Percentiles rank a stretch among this genome's conserved stretches.
phyloP scores from a whole-genome alignment of 1,140 invertebrate species.

The Goniozus legneri region DNA sequence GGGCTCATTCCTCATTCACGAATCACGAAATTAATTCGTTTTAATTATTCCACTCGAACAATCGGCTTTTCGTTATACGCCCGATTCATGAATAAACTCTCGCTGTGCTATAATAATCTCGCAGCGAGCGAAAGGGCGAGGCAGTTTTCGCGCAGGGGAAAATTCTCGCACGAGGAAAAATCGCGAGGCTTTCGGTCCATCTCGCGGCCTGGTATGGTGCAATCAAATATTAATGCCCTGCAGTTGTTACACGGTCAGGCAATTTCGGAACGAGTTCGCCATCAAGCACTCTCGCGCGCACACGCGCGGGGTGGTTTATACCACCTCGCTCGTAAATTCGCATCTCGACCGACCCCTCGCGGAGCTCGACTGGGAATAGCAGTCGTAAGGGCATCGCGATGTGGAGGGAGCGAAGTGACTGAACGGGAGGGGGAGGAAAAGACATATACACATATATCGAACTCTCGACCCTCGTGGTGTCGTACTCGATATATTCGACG shows the following conservation, averaged over 20 bases:
- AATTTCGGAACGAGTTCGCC: constrained; percentile 27
- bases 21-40: too few species aligned
- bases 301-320: too few species aligned
- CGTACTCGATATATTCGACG: constrained; percentile 31
- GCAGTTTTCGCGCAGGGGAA: too few species aligned
- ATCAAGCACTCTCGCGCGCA: too few species aligned
- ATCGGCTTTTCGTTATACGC: too few species aligned
- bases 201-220: constrained; percentile 6
- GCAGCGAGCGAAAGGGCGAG: too few species aligned
- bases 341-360: constrained; percentile 17
- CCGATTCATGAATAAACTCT: too few species aligned
- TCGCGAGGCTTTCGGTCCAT: constrained; percentile 7
- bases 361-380: constrained; percentile 21
- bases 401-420: constrained; percentile 13
- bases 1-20: too few species aligned
- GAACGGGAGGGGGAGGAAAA: constrained; percentile 13
- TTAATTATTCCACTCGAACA: too few species aligned
- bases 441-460: constrained; percentile 14
- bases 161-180: background rate
- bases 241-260: constrained; percentile 26
- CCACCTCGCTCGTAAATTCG: constrained; percentile 33
- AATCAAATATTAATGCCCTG: constrained; percentile 32
- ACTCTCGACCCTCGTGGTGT: constrained; percentile 17
- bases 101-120: too few species aligned
- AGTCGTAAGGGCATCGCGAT: constrained; percentile 12